Conservation (phyloP, 2,888 invertebrate species). For the Monopis laevigella region DNA sequence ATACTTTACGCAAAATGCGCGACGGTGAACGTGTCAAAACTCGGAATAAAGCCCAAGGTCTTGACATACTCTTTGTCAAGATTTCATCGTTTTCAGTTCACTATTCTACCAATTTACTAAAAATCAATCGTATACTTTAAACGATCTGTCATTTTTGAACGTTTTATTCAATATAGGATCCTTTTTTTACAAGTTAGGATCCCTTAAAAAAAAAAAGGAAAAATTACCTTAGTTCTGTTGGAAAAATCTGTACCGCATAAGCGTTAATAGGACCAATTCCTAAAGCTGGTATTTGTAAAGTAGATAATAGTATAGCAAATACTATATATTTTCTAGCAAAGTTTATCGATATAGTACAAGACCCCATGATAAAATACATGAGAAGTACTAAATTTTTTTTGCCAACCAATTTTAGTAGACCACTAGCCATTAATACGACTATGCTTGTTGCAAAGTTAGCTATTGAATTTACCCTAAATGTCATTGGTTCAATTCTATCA, state of each 20-base stretch:
- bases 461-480: conserved; percentile 40
- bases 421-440: conserved; percentile 38
- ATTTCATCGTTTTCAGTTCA: no score
- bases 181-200: no score
- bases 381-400: conserved; percentile 43
- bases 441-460: conserved; percentile 38
- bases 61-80: no score
- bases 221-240: conserved; percentile 50
- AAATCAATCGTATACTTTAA: no score
- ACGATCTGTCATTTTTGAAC: no score
- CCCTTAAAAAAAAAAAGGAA: no score
- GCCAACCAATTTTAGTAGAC: conserved; percentile 41
- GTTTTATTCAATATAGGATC: no score
- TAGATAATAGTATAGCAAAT: conserved; percentile 44
- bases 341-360: conserved; percentile 40
- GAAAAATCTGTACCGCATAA: conserved; percentile 52
- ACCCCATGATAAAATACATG: conserved; percentile 36
- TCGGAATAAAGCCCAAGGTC: no score
- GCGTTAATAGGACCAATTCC: conserved; percentile 54
- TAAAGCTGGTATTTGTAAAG: conserved; percentile 40
- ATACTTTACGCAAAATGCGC: no score
- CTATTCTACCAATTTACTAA: no score
- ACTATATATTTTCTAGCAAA: conserved; percentile 41
- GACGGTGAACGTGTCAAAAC: no score
- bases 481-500: conserved; percentile 41